Conservation (phyloP, 30 jellyfish, hydroid and myxozoan species). For the Aurelia sp. region DNA sequence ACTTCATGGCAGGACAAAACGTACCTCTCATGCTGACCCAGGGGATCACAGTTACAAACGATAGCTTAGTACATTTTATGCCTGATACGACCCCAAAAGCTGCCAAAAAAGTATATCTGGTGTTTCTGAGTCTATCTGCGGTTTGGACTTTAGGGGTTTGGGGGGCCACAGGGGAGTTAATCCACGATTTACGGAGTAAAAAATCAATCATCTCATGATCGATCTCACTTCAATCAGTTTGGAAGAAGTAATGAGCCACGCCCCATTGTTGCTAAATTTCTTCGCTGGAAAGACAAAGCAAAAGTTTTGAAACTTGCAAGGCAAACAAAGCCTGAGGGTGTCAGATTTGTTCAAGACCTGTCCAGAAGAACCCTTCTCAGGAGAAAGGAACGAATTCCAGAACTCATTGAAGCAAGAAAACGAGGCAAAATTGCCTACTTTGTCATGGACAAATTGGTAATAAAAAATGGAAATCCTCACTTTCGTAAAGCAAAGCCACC, state of each 20-base stretch:
- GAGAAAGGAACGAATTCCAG: slow-evolving; percentile 25
- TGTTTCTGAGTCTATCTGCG: too few relatives aligned
- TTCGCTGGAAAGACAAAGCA: not conserved
- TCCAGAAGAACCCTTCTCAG: slow-evolving; percentile 22
- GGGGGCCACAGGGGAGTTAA: too few relatives aligned
- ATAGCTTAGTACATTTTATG: too few relatives aligned
- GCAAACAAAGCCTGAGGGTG: too few relatives aligned
- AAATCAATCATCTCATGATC: slow-evolving; percentile 2
- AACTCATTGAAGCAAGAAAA: slow-evolving; percentile 26
- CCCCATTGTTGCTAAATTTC: slow-evolving; percentile 38
- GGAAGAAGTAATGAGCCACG: slow-evolving; percentile 1
- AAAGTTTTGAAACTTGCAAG: too few relatives aligned
- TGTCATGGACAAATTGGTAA: slow-evolving; percentile 24
- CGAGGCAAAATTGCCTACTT: slow-evolving; percentile 37
- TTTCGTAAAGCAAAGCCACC: slow-evolving; percentile 25
- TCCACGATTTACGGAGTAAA: too few relatives aligned
- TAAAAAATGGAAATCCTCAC: not conserved
- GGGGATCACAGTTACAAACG: too few relatives aligned
- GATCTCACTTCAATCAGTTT: not conserved
- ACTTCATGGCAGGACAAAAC: too few relatives aligned
- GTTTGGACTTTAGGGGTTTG: too few relatives aligned
- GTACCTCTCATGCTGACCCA: too few relatives aligned
- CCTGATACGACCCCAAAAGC: too few relatives aligned
- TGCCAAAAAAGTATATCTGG: too few relatives aligned
- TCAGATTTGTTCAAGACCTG: not conserved